Base-by-base conservation (phyloP, 2,797 vertebrate genomes). In the Typhlichthys eigenmanni region DNA sequence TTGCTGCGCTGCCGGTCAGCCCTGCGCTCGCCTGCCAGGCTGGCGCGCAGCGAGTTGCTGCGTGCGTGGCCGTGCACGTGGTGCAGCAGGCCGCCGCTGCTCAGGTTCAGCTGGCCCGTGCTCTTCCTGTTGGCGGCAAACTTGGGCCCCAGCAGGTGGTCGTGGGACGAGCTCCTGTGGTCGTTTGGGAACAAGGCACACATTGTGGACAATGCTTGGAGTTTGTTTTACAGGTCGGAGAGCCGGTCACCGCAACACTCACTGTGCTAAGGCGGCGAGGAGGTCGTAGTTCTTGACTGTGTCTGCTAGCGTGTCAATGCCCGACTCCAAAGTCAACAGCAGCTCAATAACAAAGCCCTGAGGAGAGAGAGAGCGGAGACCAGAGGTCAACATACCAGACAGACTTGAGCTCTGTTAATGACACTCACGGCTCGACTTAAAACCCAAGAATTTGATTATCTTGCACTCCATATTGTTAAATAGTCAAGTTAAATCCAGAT, bases 291-390 rank as follows among this genome's bases (percentile, higher is more conserved):
- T 96, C 87, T 99, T 99, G 85, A 99, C 94, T 5, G 93, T 94
- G 91, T 99, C 98, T 66, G 97, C 96, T 68, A 99, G 85, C 0
- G 96, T 98, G 90, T 98, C 97, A 60, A 98, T 95, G 75, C 96
- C 95, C n/a, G 97, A 95, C 86, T 99, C 98, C 86, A 99, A 89
- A 0, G 97, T 99, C 79, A 99, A 92, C 77, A 99, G 95, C 43
- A 99, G 93, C 90, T 99, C 98, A 67, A 99, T 98, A 77, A 99
- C 98, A 84, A 99, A 99, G 81, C 98, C 97, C 98, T 99, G 59
- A 13, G 29, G 19, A 71, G 13, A 34, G 24, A 24, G 24, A 24
- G 24, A 24, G 55, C 58, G 62, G 48, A 57, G 29, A 58, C 2
- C 14, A 52, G 24, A 46, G 29, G 56, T 69, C 54, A 74, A 29